Percentiles rank a stretch among this genome's conserved stretches.
Conservation (phyloP, 2,888 invertebrate species). For the Chrysina gloriosa region DNA sequence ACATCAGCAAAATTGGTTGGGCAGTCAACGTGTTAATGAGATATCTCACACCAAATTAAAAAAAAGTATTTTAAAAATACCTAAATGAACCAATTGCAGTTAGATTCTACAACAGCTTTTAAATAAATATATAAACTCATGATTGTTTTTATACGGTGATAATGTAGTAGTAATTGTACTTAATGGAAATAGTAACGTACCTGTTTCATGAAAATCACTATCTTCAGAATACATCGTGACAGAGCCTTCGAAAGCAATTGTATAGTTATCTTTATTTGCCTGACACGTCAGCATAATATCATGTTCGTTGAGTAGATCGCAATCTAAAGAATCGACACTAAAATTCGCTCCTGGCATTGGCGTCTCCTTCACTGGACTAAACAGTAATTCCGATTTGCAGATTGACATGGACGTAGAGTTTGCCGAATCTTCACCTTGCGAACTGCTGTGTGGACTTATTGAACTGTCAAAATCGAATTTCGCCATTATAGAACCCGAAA, state of each 20-base stretch:
- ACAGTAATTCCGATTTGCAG: conserved; percentile 90
- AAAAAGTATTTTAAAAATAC: too few relatives aligned
- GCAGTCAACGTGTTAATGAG: too few relatives aligned
- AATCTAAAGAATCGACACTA: conserved; percentile 92
- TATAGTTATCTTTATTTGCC: conserved; percentile 94
- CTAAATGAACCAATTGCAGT: too few relatives aligned
- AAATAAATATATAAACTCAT: too few relatives aligned
- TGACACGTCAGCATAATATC: conserved; percentile 92
- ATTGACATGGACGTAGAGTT: conserved; percentile 87
- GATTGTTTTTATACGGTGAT: too few relatives aligned
- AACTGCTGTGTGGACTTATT: conserved; percentile 80
- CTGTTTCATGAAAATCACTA: conserved; percentile 74
- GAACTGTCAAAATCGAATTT: conserved; percentile 83
- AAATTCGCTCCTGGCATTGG: conserved; percentile 78
- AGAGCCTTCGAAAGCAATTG: conserved; percentile 93
- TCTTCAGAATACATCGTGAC: conserved; percentile 87
- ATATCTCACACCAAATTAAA: too few relatives aligned
- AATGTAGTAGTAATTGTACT: too few relatives aligned
- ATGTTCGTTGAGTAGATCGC: conserved; percentile 82
- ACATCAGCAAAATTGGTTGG: too few relatives aligned
- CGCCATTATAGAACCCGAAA: conserved; percentile 84
- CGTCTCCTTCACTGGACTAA: conserved; percentile 89
- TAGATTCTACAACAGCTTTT: too few relatives aligned
- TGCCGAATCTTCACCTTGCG: conserved; percentile 80
- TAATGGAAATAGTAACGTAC: conserved; percentile 50